These are phyloP conservation scores for Babylonia areolata DNA, from an alignment of 1,140 invertebrate species.

Conservation along the genomic window DNA sequence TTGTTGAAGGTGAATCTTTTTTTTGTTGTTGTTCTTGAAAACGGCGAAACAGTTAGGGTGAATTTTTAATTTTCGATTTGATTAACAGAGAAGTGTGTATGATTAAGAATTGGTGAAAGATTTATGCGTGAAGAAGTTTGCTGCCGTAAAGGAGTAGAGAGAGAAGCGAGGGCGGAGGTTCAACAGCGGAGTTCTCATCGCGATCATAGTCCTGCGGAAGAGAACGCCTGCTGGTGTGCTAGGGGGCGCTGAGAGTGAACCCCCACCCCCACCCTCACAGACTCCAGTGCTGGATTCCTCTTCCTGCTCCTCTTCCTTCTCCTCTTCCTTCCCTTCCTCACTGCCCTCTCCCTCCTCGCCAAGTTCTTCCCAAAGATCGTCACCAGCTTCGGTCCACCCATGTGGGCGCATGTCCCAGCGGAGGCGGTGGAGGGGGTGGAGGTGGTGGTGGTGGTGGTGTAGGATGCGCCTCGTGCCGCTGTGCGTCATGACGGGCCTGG, in stretches of 20 bases:
- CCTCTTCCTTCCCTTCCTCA: not conserved
- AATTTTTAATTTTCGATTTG: too few species aligned
- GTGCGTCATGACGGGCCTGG: conserved; percentile 67
- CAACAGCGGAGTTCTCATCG: not conserved
- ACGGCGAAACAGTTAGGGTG: too few species aligned
- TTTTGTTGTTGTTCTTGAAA: not conserved
- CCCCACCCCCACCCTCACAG: not conserved
- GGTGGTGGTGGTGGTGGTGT: conserved; percentile 15
- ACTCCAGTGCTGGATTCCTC: not conserved
- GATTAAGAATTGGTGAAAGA: not conserved
- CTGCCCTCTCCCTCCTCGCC: not conserved
- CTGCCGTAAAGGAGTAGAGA: not conserved
- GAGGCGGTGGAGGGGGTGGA: conserved; percentile 1
- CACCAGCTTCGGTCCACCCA: not conserved
- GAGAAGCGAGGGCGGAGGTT: not conserved
- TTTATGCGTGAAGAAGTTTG: not conserved
- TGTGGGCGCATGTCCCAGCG: not conserved
- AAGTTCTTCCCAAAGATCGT: not conserved
- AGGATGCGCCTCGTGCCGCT: conserved; percentile 56
- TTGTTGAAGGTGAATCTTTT: too few species aligned
- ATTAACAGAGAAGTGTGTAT: not conserved
- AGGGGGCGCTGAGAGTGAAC: not conserved
- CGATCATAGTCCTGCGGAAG: not conserved
- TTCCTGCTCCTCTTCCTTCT: not conserved
- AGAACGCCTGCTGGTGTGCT: not conserved